Conservation (phyloP, 1,140 invertebrate genomes). For the Aphaenogaster ashmeadi region DNA sequence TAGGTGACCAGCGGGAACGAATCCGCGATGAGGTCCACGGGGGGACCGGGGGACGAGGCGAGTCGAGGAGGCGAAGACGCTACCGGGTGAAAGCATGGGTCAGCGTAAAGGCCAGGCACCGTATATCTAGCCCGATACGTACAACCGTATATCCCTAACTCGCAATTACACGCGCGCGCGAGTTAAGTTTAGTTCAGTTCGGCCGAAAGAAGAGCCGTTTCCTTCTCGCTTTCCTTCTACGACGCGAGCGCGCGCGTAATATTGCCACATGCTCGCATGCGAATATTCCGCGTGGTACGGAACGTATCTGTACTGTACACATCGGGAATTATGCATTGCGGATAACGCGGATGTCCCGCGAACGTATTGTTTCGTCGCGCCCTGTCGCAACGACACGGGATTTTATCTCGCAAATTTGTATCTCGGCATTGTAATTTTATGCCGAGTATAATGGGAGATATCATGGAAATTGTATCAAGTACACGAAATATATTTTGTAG, state of each 20-base stretch:
- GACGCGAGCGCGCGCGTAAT: background rate
- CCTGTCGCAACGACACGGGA: background rate
- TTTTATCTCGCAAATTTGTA: background rate
- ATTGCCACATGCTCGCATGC: constrained; percentile 25
- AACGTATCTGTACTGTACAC: background rate
- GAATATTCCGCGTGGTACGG: background rate
- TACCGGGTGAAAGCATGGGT: constrained; percentile 83
- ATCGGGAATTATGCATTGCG: constrained; percentile 28
- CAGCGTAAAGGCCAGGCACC: constrained; percentile 78
- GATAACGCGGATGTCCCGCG: constrained; percentile 17
- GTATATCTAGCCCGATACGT: constrained; percentile 43
- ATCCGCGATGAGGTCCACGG: background rate
- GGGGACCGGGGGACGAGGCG: background rate
- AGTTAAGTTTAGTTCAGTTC: constrained; percentile 20
- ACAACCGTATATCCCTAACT: constrained; percentile 16
- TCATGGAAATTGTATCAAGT: background rate
- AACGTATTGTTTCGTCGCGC: constrained; percentile 11
- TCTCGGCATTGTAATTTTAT: background rate
- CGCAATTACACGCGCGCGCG: constrained; percentile 46
- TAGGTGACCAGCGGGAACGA: constrained; percentile 35
- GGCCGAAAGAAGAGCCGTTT: constrained; percentile 14
- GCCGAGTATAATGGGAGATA: background rate
- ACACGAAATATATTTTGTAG: too few species aligned
- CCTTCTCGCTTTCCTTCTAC: constrained; percentile 42
- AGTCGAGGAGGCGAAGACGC: constrained; percentile 66